Evolutionary conservation across 2,113 vertebrate genomes (phyloP).

Genomic region (Crotalus helleri): DNA sequence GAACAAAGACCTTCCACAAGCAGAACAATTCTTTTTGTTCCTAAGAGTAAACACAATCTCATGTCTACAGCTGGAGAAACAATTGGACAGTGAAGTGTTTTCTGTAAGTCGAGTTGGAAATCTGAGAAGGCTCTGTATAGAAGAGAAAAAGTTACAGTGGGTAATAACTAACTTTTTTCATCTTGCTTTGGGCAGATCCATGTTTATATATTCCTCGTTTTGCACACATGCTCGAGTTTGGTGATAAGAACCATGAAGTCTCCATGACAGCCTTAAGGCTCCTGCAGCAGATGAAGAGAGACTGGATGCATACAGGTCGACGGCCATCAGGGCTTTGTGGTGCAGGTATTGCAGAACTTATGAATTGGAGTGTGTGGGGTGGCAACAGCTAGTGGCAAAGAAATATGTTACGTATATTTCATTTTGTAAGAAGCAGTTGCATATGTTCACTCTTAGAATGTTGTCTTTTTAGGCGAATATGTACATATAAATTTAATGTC

Average conservation of each 20-base stretch:
- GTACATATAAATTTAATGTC: not conserved
- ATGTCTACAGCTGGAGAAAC: not conserved
- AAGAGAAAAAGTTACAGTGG: not conserved
- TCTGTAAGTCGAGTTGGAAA: not conserved
- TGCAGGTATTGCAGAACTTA: slow-evolving; percentile 72
- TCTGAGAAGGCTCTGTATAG: not conserved
- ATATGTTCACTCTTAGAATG: not conserved
- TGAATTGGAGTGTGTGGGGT: rapidly evolving
- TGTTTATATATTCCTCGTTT: slow-evolving; percentile 97
- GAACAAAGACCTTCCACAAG: not conserved
- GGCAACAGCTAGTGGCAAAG: not conserved
- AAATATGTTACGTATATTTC: not conserved
- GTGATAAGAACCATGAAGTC: slow-evolving; percentile 96
- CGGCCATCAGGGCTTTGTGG: slow-evolving; percentile 94
- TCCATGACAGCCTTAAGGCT: slow-evolving; percentile 93
- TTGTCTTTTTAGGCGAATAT: not conserved
- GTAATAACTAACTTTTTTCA: not conserved
- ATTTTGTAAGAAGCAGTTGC: not conserved
- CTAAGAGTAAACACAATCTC: not conserved
- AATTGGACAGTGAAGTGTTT: not conserved
- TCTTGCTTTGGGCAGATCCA: slow-evolving; percentile 75
- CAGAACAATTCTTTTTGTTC: not conserved
- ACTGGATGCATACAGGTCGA: slow-evolving; percentile 98
- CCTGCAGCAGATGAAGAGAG: slow-evolving; percentile 95
- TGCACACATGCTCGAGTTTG: slow-evolving; percentile 94